phyloP scores from a whole-genome alignment of 2,797 vertebrate genomes.

The Paguma larvata region DNA sequence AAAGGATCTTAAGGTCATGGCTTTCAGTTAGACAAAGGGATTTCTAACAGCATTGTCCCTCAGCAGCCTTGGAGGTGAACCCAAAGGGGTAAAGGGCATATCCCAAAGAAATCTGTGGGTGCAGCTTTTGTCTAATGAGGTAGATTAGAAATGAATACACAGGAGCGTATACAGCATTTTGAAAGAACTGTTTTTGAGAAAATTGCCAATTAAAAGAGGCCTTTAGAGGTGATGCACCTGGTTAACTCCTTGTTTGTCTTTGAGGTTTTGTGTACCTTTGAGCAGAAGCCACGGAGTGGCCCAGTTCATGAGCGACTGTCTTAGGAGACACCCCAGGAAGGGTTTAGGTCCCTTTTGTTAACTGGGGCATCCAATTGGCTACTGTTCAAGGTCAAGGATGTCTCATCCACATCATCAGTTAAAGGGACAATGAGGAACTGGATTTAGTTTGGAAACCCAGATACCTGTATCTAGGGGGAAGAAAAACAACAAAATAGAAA shows the following conservation, averaged over 20 bases:
- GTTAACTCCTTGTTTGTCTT: neutral
- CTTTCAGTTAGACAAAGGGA: neutral
- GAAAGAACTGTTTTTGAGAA: neutral
- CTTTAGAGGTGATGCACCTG: neutral
- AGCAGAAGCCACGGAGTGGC: neutral
- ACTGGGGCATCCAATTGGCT: neutral
- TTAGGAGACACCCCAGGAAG: neutral
- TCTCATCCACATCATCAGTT: neutral
- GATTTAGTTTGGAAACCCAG: neutral
- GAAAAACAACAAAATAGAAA: constrained; percentile 9
- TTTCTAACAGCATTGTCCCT: neutral
- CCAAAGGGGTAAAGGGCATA: neutral
- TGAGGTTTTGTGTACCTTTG: neutral
- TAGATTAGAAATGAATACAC: neutral
- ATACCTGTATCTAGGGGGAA: neutral
- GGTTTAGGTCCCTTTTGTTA: neutral
- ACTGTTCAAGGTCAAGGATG: neutral
- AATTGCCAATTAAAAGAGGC: constrained; percentile 9
- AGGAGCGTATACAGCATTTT: neutral
- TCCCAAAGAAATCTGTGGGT: neutral
- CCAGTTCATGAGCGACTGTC: neutral
- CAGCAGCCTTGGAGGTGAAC: neutral
- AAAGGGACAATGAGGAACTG: neutral
- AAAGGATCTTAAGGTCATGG: neutral
- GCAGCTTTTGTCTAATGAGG: neutral